A percentile compares a stretch with the other conserved stretches of the same genome.
Conservation (phyloP, 2,797 vertebrate genomes). For the Holocentrus rufus region DNA sequence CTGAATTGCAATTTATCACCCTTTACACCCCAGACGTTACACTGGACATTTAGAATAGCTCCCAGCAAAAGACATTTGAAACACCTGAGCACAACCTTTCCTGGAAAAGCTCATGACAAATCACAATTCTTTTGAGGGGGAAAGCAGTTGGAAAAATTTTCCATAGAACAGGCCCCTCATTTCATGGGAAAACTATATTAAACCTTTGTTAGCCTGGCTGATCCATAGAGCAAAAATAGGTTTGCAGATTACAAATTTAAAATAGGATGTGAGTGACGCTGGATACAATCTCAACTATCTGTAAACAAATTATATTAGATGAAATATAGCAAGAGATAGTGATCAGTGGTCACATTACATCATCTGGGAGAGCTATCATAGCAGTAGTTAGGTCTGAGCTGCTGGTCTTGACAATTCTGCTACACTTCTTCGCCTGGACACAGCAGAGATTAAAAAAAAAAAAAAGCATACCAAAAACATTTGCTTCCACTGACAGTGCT, state of each 20-base stretch:
- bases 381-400: conserved; percentile 12
- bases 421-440: neutral
- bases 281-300: conserved; percentile 10
- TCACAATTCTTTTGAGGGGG: neutral
- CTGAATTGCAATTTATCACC: neutral
- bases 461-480: conserved; percentile 21
- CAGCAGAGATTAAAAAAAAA: conserved; percentile 3
- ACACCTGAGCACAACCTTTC: neutral
- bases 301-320: conserved; percentile 54
- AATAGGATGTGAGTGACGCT: conserved; percentile 29
- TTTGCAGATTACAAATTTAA: conserved; percentile 14
- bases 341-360: conserved; percentile 38
- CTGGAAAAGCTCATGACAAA: neutral
- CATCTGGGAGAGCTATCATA: conserved; percentile 30
- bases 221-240: conserved; percentile 22
- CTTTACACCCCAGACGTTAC: neutral
- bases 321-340: conserved; percentile 36
- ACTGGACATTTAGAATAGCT: neutral
- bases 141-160: neutral
- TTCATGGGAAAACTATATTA: neutral
- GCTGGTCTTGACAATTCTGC: conserved; percentile 4
- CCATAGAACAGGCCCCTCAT: neutral
- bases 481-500: conserved; percentile 23
- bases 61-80: too few species aligned
- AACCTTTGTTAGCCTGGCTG: neutral